Conservation (phyloP, 1,140 invertebrate species). For the Neodiprion pinetum region DNA sequence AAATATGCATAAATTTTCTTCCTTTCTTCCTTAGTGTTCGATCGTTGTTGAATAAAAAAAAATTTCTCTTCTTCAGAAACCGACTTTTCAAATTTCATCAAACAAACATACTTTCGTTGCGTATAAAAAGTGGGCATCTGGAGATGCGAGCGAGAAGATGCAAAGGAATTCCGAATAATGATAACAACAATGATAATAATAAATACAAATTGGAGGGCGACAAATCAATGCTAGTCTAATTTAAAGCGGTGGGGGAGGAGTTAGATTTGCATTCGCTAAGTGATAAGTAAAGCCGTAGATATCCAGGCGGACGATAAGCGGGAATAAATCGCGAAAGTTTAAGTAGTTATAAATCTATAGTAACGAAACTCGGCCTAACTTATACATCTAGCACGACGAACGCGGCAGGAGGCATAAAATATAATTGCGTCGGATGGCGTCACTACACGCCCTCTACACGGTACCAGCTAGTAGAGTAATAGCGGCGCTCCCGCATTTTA, state of each 20-base stretch:
- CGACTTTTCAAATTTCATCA: too few species aligned
- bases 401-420: constrained; percentile 59
- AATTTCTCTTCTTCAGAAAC: too few species aligned
- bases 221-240: constrained; percentile 52
- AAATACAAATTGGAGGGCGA: constrained; percentile 1
- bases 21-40: too few species aligned
- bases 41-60: too few species aligned
- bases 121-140: too few species aligned
- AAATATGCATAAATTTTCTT: too few species aligned
- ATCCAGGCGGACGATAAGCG: constrained; percentile 58
- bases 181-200: background rate
- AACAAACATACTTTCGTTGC: too few species aligned
- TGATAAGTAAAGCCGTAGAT: constrained; percentile 62
- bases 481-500: constrained; percentile 58
- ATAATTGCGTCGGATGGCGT: constrained; percentile 62
- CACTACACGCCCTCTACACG: constrained; percentile 49
- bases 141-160: too few species aligned
- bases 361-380: constrained; percentile 28
- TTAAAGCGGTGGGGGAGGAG: constrained; percentile 43
- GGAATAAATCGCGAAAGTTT: constrained; percentile 63
- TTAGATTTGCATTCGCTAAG: constrained; percentile 60
- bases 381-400: constrained; percentile 30
- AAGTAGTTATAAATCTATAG: constrained; percentile 65
- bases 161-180: too few species aligned
- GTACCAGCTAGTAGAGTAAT: constrained; percentile 38